phyloP scores from a whole-genome alignment of 2,797 vertebrate species.

The Ambastaia sidthimunki region DNA sequence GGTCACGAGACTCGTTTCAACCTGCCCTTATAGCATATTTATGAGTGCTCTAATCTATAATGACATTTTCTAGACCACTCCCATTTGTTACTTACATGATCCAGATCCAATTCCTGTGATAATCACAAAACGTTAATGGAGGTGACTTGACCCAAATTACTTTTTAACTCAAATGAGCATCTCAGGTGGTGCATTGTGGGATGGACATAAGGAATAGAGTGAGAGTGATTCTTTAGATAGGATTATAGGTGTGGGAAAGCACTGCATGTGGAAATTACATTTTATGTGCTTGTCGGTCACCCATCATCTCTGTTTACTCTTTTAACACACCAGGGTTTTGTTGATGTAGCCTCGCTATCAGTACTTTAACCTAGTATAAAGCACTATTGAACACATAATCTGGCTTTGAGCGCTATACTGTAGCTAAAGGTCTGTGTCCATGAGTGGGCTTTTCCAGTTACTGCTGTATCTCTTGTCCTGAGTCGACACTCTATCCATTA shows the following conservation, averaged over 20 bases:
- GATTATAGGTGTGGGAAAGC: conserved; percentile 18
- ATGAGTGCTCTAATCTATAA: conserved; percentile 65
- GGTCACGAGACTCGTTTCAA: conserved; percentile 56
- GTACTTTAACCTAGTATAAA: neutral
- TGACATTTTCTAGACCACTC: conserved; percentile 60
- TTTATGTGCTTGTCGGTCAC: too few relatives aligned
- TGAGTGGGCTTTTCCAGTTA: neutral
- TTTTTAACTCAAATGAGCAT: conserved; percentile 63
- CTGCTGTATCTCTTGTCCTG: neutral
- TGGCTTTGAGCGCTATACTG: neutral
- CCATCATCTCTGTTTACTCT: too few relatives aligned
- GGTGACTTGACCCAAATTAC: conserved; percentile 65
- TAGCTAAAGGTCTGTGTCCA: neutral
- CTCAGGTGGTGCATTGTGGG: conserved; percentile 61
- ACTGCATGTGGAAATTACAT: neutral
- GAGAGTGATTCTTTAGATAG: conserved; percentile 43
- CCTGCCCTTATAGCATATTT: conserved; percentile 63
- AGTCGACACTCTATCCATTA: conserved; percentile 7
- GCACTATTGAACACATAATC: neutral
- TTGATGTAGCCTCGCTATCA: neutral
- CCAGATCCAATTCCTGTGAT: conserved; percentile 48
- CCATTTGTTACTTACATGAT: conserved; percentile 61
- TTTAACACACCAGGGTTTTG: neutral
- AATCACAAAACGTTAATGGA: conserved; percentile 63
- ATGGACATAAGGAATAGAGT: conserved; percentile 34